phyloP scores from a whole-genome alignment of 2,888 invertebrate species.

The Dryobotodes eremita region DNA sequence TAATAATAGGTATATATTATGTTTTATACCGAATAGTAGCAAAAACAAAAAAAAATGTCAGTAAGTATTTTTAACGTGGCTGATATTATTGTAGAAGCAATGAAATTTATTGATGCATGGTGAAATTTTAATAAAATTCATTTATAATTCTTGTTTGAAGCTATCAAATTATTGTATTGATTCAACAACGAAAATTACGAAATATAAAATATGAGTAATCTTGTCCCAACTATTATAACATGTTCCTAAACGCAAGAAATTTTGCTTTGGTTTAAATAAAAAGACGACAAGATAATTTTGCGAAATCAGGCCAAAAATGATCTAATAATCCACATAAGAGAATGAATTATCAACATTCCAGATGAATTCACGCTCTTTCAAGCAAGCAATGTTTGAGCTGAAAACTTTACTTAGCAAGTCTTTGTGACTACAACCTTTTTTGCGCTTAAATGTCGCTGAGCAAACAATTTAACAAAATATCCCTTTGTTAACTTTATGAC shows the following conservation, averaged over 20 bases:
- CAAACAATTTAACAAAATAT: constrained; percentile 4
- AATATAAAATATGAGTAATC: too few species aligned
- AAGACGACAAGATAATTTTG: background rate
- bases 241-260: background rate
- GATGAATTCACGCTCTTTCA: background rate
- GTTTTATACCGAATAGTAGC: background rate
- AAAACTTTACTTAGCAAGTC: background rate
- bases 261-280: background rate
- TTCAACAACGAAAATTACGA: background rate
- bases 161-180: background rate
- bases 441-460: background rate
- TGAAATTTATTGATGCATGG: background rate
- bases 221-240: background rate
- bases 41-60: background rate
- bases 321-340: background rate
- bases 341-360: background rate
- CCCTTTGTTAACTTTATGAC: background rate
- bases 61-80: background rate
- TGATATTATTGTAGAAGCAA: background rate
- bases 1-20: background rate
- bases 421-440: background rate
- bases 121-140: background rate
- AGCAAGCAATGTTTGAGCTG: background rate
- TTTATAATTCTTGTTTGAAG: background rate
- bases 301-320: too few species aligned